Conservation (phyloP, 2,888 invertebrate species). For the Aporophyla nigra region DNA sequence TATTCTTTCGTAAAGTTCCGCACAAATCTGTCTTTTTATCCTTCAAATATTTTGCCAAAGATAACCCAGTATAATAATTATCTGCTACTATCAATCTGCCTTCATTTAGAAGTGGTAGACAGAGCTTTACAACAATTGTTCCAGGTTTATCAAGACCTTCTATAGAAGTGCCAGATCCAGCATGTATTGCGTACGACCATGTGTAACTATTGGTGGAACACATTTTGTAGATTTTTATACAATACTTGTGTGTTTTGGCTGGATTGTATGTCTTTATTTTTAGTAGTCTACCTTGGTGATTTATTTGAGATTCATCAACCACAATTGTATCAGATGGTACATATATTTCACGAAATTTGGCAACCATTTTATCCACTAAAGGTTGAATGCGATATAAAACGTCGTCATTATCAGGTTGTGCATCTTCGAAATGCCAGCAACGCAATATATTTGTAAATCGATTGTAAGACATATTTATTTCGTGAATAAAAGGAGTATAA, state of each 20-base stretch:
- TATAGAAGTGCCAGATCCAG: slow-evolving; percentile 40
- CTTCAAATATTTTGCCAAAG: slow-evolving; percentile 42
- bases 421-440: slow-evolving; percentile 10
- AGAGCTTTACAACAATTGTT: slow-evolving; percentile 47
- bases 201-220: slow-evolving; percentile 27
- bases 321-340: slow-evolving; percentile 36
- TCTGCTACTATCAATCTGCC: slow-evolving; percentile 25
- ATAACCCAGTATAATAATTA: slow-evolving; percentile 33
- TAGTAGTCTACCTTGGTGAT: too few relatives aligned
- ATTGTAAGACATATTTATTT: slow-evolving; percentile 39
- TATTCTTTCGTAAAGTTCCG: slow-evolving; percentile 34
- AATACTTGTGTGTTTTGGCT: slow-evolving; percentile 38
- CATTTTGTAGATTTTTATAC: slow-evolving; percentile 48
- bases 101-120: slow-evolving; percentile 49
- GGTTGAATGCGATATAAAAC: slow-evolving; percentile 50
- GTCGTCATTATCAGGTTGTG: slow-evolving; percentile 44
- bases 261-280: slow-evolving; percentile 19
- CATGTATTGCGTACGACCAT: slow-evolving; percentile 43
- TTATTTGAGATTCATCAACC: slow-evolving; percentile 39
- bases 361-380: slow-evolving; percentile 18
- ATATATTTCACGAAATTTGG: slow-evolving; percentile 27
- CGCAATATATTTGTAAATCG: background rate
- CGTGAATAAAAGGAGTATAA: too few relatives aligned
- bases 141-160: slow-evolving; percentile 50
- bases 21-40: slow-evolving; percentile 39